Evolutionary conservation across 2,888 invertebrate species (phyloP).

Genomic region (Cenopis cana): DNA sequence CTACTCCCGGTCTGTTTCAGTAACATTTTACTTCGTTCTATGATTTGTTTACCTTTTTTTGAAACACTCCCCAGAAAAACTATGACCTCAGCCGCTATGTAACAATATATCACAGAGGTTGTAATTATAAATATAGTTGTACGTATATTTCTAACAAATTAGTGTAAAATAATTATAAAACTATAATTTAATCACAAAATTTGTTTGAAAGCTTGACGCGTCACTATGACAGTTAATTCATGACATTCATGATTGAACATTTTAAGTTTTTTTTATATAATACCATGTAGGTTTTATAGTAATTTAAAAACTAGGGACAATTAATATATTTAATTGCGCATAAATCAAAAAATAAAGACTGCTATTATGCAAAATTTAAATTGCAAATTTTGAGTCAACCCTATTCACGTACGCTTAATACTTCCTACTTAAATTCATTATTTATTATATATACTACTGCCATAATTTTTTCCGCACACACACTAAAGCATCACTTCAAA

Average conservation of each 20-base stretch:
- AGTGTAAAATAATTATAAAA: constrained; percentile 13
- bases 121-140: neutral
- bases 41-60: constrained; percentile 1
- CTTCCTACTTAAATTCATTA: too few species aligned
- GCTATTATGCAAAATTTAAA: too few species aligned
- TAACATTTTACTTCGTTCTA: neutral
- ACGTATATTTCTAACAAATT: constrained; percentile 1
- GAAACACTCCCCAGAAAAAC: neutral
- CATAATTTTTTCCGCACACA: too few species aligned
- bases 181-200: neutral
- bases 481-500: too few species aligned
- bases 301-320: too few species aligned
- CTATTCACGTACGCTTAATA: too few species aligned
- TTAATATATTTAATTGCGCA: too few species aligned
- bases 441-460: too few species aligned
- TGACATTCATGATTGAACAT: neutral
- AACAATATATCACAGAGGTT: neutral
- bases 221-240: neutral
- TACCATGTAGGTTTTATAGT: neutral
- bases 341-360: too few species aligned
- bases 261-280: neutral
- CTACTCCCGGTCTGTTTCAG: neutral
- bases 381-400: too few species aligned
- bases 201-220: neutral
- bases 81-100: neutral